phyloP scores from a whole-genome alignment of 1,140 invertebrate genomes.

The Varroa destructor region DNA sequence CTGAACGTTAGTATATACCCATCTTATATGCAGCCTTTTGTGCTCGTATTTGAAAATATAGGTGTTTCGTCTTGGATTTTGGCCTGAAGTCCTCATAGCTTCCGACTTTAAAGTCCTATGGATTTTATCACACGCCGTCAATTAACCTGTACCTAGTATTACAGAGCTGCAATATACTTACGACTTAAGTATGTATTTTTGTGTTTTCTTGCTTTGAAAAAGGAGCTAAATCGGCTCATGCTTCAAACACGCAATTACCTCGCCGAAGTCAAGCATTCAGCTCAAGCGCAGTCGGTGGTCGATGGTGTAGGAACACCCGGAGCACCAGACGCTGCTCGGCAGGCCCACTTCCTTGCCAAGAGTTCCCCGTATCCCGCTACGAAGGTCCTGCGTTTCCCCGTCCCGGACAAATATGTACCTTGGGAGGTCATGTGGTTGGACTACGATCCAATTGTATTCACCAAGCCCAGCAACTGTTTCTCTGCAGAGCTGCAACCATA shows the following conservation, averaged over 20 bases:
- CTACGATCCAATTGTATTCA: slow-evolving; percentile 42
- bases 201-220: too few species aligned
- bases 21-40: too few species aligned
- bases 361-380: slow-evolving; percentile 43
- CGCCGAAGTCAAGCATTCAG: slow-evolving; percentile 23
- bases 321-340: background rate
- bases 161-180: too few species aligned
- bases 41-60: too few species aligned
- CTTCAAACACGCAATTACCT: slow-evolving; percentile 17
- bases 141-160: too few species aligned
- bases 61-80: too few species aligned
- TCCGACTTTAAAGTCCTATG: too few species aligned
- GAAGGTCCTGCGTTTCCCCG: slow-evolving; percentile 40
- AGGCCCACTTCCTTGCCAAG: slow-evolving; percentile 39
- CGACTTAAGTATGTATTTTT: too few species aligned
- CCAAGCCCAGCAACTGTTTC: slow-evolving; percentile 37
- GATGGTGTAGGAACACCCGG: background rate
- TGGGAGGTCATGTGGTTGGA: slow-evolving; percentile 42
- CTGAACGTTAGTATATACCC: too few species aligned
- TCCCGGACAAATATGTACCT: slow-evolving; percentile 44
- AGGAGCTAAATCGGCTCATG: slow-evolving; percentile 15
- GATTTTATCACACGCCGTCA: too few species aligned
- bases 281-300: slow-evolving; percentile 13
- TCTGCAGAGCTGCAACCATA: slow-evolving; percentile 36
- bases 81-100: too few species aligned